A percentile compares a stretch with the other conserved stretches of the same genome.
Conservation (phyloP, 2,888 invertebrate genomes). For the Toxonevra muliebris region DNA sequence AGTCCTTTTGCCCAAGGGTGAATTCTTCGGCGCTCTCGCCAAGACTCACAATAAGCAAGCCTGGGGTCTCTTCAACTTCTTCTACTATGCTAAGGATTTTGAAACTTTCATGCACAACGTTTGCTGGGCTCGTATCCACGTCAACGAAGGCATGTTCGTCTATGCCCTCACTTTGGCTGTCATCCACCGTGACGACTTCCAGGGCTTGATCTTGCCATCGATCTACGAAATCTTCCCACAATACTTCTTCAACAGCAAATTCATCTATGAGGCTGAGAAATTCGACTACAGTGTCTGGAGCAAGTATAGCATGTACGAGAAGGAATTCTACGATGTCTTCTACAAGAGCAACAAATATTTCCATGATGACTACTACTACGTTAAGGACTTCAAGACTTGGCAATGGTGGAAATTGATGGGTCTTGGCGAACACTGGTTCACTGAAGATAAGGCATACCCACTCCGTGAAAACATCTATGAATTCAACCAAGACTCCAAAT, state of each 20-base stretch:
- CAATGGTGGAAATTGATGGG: slow-evolving; percentile 52
- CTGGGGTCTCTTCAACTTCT: slow-evolving; percentile 70
- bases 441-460: slow-evolving; percentile 40
- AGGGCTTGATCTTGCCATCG: slow-evolving; percentile 74
- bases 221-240: slow-evolving; percentile 78
- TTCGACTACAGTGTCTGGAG: slow-evolving; percentile 65
- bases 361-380: slow-evolving; percentile 40
- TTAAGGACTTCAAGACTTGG: slow-evolving; percentile 47
- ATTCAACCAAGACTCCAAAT: slow-evolving; percentile 39
- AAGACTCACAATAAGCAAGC: slow-evolving; percentile 68
- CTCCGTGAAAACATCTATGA: slow-evolving; percentile 44
- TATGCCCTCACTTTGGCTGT: slow-evolving; percentile 72
- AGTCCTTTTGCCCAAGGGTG: slow-evolving; percentile 67
- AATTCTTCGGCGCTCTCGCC: slow-evolving; percentile 67
- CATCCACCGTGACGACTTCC: slow-evolving; percentile 71
- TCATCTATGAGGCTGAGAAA: slow-evolving; percentile 72
- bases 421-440: slow-evolving; percentile 44
- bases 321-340: slow-evolving; percentile 45
- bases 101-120: slow-evolving; percentile 75
- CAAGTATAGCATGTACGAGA: slow-evolving; percentile 62
- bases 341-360: slow-evolving; percentile 39
- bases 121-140: slow-evolving; percentile 71
- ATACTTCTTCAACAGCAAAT: slow-evolving; percentile 73
- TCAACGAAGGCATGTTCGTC: slow-evolving; percentile 75
- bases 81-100: slow-evolving; percentile 76